Conservation (phyloP, 2,113 vertebrate species). For the Dolichallabes microphthalmus region DNA sequence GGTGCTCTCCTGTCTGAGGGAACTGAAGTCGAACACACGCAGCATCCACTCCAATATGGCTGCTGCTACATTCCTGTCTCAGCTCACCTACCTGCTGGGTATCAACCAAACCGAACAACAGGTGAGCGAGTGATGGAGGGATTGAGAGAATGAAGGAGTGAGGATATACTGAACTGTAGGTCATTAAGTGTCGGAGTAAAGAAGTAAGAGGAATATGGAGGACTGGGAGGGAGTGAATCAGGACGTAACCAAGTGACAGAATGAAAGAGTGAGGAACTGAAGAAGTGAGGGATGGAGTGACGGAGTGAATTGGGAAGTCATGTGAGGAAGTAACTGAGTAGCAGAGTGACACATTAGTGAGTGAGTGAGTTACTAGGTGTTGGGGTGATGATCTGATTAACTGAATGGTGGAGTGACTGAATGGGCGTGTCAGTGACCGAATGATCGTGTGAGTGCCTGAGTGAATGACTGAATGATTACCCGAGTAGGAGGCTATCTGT, state of each 20-base stretch:
- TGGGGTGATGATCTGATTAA: background rate
- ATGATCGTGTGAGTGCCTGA: background rate
- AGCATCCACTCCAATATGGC: constrained; percentile 93
- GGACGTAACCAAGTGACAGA: too few species aligned
- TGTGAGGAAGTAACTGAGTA: background rate
- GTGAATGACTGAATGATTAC: too few species aligned
- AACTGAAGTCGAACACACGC: constrained; percentile 93
- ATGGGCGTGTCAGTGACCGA: background rate
- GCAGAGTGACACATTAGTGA: background rate
- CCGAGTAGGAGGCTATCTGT: too few species aligned
- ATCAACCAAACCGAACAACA: constrained; percentile 94
- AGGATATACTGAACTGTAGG: background rate
- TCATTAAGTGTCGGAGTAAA: background rate
- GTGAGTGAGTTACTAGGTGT: background rate
- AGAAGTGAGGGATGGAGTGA: too few species aligned
- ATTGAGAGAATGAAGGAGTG: constrained; percentile 21
- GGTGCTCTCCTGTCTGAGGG: constrained; percentile 87
- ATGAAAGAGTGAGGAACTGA: too few species aligned
- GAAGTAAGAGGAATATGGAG: background rate
- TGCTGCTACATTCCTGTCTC: constrained; percentile 85
- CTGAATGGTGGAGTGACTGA: background rate
- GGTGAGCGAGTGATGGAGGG: constrained; percentile 63
- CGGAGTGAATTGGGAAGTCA: too few species aligned
- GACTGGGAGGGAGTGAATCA: background rate
- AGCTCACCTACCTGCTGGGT: constrained; percentile 90